Percentiles rank a stretch among this genome's conserved stretches.
Evolutionary conservation across 1,140 invertebrate species (phyloP).

Genomic region (Caenorhabditis remanei): DNA sequence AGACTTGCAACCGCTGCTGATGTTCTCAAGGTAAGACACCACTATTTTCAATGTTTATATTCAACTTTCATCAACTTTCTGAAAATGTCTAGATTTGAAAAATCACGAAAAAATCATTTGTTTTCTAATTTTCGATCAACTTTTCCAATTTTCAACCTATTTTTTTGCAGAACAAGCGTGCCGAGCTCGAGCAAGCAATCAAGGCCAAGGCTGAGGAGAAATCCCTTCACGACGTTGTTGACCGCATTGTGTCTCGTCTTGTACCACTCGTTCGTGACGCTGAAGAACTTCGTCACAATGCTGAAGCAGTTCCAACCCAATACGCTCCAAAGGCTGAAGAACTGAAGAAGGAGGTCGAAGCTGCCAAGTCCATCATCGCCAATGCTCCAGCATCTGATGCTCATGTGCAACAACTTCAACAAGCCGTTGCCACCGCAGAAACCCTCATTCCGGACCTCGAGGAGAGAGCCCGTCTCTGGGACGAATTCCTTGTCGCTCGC

Average conservation of each 20-base stretch:
- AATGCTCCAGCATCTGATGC: conserved; percentile 56
- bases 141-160: background rate
- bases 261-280: conserved; percentile 66
- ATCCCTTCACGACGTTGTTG: too few relatives aligned
- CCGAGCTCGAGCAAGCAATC: background rate
- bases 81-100: too few relatives aligned
- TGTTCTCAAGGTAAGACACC: conserved; percentile 29
- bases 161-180: conserved; percentile 21
- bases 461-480: conserved; percentile 63
- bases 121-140: background rate
- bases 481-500: conserved; percentile 66
- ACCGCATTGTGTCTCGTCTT: conserved; percentile 55
- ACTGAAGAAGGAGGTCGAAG: conserved; percentile 45
- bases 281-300: conserved; percentile 66
- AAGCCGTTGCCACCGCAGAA: conserved; percentile 60
- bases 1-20: conserved; percentile 44
- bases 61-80: too few relatives aligned
- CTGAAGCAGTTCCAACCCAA: conserved; percentile 67
- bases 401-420: conserved; percentile 26
- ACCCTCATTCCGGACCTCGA: conserved; percentile 60
- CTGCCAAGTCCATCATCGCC: conserved; percentile 52
- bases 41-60: conserved; percentile 34
- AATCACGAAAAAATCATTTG: too few relatives aligned
- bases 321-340: conserved; percentile 62
- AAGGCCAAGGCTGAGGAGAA: background rate